Evolutionary conservation across 2,888 invertebrate genomes (phyloP), one percentile per base, ranked within the genome.

Genomic region (Drosophila kuntzei): DNA sequence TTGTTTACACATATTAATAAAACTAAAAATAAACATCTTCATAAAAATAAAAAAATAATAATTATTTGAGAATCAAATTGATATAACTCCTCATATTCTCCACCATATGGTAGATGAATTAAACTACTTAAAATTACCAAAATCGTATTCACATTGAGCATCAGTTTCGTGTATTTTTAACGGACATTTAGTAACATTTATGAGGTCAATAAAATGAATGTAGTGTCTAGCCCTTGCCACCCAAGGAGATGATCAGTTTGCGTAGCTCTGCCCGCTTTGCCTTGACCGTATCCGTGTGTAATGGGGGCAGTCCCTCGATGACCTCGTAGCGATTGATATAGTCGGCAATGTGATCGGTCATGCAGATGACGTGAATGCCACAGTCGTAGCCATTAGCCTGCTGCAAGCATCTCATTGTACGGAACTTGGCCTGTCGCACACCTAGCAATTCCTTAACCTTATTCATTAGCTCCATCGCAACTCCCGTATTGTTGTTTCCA

Each of bases 321-420:
- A 76, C 47, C 69, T 92, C 91, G 60, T 83, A 91, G 14, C 91
- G 88, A 78, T 92, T 91, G n/a, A 92, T 89, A 74, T 91, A 90
- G 58, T 91, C 91, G 0, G 92, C 91, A 47, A 92, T 90, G 49
- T 89, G 90, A 91, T 98, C 97, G 0, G 96, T 95, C 92, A 97
- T 96, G 86, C 96, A 96, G 53, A 98, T 94, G 3, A 98, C 96
- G 93, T 97, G 96, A 60, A 98, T 94, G 12, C 98, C 98, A 93
- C 98, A 98, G 90, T 98, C 98, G 91, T 97, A 97, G 7, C 96
- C 94, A 92, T 98, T 98, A 41, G 94, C 93, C 91, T 98, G 98
- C 86, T 96, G 96, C 16, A 95, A 92, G 86, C 95, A 95, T 58
- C 94, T 92, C 67, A 94, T 93, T 1, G 91, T 70, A 80, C 95